These are phyloP conservation scores for Monochamus alternatus DNA, from an alignment of 2,888 invertebrate genomes.

Conservation along the genomic window DNA sequence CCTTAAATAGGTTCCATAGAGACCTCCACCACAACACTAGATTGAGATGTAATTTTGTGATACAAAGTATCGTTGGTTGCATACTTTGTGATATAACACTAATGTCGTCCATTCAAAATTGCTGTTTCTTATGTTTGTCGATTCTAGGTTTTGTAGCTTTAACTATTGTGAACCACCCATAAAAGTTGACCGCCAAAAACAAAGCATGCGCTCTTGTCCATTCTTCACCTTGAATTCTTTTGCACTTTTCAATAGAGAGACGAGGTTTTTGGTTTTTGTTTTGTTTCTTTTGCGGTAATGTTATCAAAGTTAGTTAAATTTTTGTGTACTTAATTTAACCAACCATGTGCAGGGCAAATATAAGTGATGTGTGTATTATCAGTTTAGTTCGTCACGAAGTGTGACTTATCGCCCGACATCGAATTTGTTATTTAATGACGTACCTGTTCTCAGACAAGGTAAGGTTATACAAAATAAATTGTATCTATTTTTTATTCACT, in stretches of 20 bases:
- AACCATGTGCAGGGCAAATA: background rate
- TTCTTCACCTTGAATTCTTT: slow-evolving; percentile 8
- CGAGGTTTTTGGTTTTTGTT: slow-evolving; percentile 31
- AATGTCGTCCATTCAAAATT: too few species aligned
- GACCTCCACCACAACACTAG: too few species aligned
- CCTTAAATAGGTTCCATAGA: too few species aligned
- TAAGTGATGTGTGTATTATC: slow-evolving; percentile 9
- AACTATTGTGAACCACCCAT: slow-evolving; percentile 11
- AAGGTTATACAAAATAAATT: slow-evolving; percentile 12
- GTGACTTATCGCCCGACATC: slow-evolving; percentile 24
- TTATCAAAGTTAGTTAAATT: slow-evolving; percentile 22
- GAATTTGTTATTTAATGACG: slow-evolving; percentile 34
- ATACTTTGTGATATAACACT: too few species aligned
- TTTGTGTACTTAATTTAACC: slow-evolving; percentile 19
- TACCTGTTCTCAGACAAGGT: slow-evolving; percentile 19
- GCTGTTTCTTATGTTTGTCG: background rate
- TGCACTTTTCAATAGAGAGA: slow-evolving; percentile 2
- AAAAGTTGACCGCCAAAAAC: slow-evolving; percentile 16
- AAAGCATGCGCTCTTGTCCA: slow-evolving; percentile 25
- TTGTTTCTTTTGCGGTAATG: slow-evolving; percentile 31
- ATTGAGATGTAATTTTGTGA: too few species aligned
- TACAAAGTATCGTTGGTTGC: too few species aligned
- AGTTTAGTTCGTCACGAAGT: slow-evolving; percentile 4
- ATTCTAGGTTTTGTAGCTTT: background rate
- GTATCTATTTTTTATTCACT: background rate